These are phyloP conservation scores for Eremophila alpestris DNA, from an alignment of 2,797 vertebrate genomes.

Conservation along the genomic window DNA sequence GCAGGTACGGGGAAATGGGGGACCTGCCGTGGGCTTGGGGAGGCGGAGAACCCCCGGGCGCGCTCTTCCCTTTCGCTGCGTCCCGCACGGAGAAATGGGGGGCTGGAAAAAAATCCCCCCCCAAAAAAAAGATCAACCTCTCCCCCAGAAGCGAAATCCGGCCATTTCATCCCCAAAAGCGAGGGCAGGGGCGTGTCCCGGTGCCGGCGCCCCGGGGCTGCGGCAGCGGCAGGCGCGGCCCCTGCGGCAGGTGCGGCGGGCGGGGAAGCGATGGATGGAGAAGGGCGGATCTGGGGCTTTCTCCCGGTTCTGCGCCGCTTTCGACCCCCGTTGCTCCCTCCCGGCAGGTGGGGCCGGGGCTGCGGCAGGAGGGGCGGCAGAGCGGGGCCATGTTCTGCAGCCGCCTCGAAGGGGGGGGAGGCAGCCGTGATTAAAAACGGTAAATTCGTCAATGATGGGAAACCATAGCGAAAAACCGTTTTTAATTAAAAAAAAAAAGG, in stretches of 20 bases:
- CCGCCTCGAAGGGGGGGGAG: neutral
- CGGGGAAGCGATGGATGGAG: neutral
- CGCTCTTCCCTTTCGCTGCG: neutral
- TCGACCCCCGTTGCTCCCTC: neutral
- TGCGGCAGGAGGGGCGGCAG: slow-evolving; percentile 8
- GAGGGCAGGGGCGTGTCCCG: neutral
- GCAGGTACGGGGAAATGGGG: neutral
- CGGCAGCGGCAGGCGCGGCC: neutral
- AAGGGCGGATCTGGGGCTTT: neutral
- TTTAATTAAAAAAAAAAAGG: rapidly evolving
- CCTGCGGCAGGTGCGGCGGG: slow-evolving; percentile 7
- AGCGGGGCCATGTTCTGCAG: slow-evolving; percentile 50
- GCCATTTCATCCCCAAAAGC: neutral
- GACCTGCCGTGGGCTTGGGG: neutral
- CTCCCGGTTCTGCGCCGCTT: neutral
- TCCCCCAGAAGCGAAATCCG: neutral
- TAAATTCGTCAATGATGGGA: neutral
- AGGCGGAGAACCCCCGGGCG: neutral
- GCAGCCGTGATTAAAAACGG: neutral
- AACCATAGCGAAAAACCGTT: neutral
- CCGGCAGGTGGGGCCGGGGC: slow-evolving; percentile 27
- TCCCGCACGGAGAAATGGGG: neutral
- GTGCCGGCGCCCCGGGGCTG: neutral
- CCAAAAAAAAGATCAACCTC: too few species aligned
- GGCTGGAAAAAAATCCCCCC: too few species aligned